phyloP scores from a whole-genome alignment of 2,888 invertebrate species.

The Crioceris asparagi region DNA sequence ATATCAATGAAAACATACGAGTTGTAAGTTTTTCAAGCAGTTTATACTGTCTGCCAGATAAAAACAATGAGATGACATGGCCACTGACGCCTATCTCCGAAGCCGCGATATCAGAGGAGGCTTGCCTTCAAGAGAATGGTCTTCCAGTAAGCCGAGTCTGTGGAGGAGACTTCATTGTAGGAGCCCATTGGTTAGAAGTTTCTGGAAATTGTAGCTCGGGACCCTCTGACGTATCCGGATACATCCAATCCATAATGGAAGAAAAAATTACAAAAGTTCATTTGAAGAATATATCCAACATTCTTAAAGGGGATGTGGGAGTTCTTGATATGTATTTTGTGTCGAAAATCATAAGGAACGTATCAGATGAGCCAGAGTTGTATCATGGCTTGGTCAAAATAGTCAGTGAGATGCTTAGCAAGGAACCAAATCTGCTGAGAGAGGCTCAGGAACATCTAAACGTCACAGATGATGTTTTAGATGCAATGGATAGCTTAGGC shows the following conservation, averaged over 20 bases:
- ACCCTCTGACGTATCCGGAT: slow-evolving; percentile 17
- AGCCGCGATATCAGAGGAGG: slow-evolving; percentile 42
- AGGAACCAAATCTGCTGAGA: slow-evolving; percentile 18
- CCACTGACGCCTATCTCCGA: slow-evolving; percentile 42
- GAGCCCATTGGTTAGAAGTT: slow-evolving; percentile 44
- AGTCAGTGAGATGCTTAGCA: slow-evolving; percentile 28
- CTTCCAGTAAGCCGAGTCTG: slow-evolving; percentile 49
- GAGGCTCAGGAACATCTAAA: slow-evolving; percentile 46
- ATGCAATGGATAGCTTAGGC: slow-evolving; percentile 41
- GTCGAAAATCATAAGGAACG: slow-evolving; percentile 22
- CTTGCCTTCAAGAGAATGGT: slow-evolving; percentile 48
- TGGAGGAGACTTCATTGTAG: slow-evolving; percentile 46
- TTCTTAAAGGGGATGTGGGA: slow-evolving; percentile 19
- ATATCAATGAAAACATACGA: not conserved
- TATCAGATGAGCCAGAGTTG: not conserved
- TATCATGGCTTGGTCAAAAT: not conserved
- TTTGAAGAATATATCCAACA: slow-evolving; percentile 21
- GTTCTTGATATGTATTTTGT: slow-evolving; percentile 30
- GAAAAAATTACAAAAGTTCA: slow-evolving; percentile 15
- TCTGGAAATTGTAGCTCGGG: slow-evolving; percentile 27
- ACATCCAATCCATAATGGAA: slow-evolving; percentile 18
- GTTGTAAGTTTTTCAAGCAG: not conserved
- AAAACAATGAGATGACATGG: slow-evolving; percentile 32
- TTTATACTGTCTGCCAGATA: not conserved
- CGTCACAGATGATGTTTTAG: slow-evolving; percentile 52